Conservation (phyloP, 2,113 vertebrate genomes). For the Caracal caracal region DNA sequence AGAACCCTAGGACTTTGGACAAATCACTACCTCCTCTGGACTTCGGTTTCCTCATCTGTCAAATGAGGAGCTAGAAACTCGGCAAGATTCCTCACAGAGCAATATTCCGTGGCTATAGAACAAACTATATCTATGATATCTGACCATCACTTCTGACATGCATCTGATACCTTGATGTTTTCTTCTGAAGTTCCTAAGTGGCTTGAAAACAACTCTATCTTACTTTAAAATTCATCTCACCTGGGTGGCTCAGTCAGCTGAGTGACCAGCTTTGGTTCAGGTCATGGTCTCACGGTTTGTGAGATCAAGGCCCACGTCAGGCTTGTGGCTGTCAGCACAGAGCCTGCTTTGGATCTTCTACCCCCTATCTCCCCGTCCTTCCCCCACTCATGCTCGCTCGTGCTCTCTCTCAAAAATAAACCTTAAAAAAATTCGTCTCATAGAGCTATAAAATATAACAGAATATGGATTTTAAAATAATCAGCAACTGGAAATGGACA, state of each 20-base stretch:
- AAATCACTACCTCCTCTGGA: background rate
- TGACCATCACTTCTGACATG: background rate
- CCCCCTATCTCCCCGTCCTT: too few species aligned
- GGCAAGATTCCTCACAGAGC: background rate
- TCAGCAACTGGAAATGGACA: background rate
- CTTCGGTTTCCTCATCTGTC: background rate
- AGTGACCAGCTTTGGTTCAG: too few species aligned
- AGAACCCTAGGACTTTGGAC: background rate
- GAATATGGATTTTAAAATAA: background rate
- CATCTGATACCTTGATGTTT: background rate
- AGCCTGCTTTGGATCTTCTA: too few species aligned
- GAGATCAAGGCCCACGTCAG: too few species aligned
- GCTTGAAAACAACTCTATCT: constrained; percentile 2
- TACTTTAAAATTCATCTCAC: constrained; percentile 1
- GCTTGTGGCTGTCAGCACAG: too few species aligned
- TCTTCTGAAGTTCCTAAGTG: background rate
- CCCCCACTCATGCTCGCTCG: too few species aligned
- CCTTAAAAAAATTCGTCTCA: background rate
- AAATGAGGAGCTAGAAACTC: background rate
- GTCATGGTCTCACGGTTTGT: too few species aligned
- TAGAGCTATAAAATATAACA: background rate
- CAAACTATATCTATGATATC: background rate
- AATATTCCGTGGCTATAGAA: background rate
- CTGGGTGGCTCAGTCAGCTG: too few species aligned
- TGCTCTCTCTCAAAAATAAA: too few species aligned